These are phyloP conservation scores for Oreohelix idahoensis DNA, from an alignment of 1,140 invertebrate species.

Conservation along the genomic window DNA sequence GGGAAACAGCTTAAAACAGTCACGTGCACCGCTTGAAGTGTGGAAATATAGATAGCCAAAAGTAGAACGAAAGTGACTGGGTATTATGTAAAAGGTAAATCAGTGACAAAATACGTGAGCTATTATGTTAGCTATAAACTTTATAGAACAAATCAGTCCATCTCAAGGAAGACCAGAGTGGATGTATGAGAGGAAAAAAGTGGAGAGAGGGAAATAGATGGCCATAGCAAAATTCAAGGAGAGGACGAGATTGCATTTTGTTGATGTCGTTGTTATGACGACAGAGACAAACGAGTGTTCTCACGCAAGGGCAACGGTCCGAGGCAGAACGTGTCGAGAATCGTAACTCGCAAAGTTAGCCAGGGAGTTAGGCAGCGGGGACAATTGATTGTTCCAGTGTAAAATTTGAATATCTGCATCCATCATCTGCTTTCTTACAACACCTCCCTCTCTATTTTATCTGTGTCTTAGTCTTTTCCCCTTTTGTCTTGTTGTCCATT, in stretches of 20 bases:
- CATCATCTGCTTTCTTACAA: not conserved
- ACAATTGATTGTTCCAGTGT: not conserved
- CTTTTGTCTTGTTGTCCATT: not conserved
- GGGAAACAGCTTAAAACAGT: no score
- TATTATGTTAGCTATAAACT: no score
- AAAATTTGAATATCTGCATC: not conserved
- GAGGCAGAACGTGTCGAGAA: not conserved
- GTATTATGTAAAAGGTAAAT: no score
- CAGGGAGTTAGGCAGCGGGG: not conserved
- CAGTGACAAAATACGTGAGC: no score
- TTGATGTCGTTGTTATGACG: conserved; percentile 3
- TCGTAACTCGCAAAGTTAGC: not conserved
- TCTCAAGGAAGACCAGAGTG: no score
- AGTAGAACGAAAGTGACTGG: no score
- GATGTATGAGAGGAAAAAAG: not conserved
- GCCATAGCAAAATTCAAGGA: not conserved
- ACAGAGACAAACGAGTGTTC: not conserved
- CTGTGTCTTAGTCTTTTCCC: not conserved
- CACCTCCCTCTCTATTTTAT: not conserved
- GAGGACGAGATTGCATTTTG: not conserved
- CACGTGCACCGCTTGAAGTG: no score
- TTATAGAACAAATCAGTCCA: no score
- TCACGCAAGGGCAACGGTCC: not conserved
- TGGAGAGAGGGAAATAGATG: not conserved
- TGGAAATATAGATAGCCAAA: no score